Conservation (phyloP, 2,888 invertebrate genomes). For the Drosophila emarginata region DNA sequence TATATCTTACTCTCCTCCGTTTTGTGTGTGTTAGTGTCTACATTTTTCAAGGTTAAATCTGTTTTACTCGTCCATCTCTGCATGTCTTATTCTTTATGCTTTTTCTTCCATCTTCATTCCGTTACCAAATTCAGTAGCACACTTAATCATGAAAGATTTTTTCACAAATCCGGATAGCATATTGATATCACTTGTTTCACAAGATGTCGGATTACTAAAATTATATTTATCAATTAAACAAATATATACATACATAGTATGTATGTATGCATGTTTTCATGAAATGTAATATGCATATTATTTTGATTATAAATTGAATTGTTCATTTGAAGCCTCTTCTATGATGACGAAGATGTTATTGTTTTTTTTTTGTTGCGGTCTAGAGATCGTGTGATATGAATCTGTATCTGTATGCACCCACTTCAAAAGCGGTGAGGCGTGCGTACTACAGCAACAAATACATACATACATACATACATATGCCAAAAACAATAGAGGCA, state of each 20-base stretch:
- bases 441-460: slow-evolving; percentile 48
- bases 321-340: slow-evolving; percentile 41
- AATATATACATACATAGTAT: no score
- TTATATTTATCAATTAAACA: no score
- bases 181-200: neutral
- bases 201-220: no score
- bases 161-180: neutral
- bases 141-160: slow-evolving; percentile 27
- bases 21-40: slow-evolving; percentile 31
- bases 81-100: neutral
- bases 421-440: slow-evolving; percentile 66
- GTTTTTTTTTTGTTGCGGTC: slow-evolving; percentile 55
- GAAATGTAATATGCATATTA: slow-evolving; percentile 22
- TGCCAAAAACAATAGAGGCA: slow-evolving; percentile 10
- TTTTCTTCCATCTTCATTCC: neutral
- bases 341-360: slow-evolving; percentile 4
- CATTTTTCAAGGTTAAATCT: slow-evolving; percentile 45
- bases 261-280: no score
- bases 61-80: slow-evolving; percentile 17
- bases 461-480: slow-evolving; percentile 4
- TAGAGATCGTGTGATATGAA: slow-evolving; percentile 57
- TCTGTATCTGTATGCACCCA: slow-evolving; percentile 58
- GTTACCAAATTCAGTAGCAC: slow-evolving; percentile 5
- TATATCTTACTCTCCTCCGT: neutral
- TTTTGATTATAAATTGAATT: slow-evolving; percentile 70